phyloP scores from a whole-genome alignment of 2,797 vertebrate genomes.

The Spondyliosoma cantharus region DNA sequence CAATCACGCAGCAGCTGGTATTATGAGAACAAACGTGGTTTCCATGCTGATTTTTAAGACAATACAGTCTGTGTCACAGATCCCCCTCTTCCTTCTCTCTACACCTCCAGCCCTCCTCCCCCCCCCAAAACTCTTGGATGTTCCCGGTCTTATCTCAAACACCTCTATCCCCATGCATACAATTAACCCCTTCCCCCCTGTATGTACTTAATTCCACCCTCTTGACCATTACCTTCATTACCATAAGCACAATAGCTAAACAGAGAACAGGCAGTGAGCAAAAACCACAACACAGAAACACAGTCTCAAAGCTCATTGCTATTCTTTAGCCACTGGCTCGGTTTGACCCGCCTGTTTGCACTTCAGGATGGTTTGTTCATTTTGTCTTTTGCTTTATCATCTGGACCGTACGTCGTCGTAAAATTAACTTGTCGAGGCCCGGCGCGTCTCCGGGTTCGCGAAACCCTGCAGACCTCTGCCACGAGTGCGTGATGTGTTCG shows the following conservation, averaged over 20 bases:
- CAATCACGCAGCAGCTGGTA: neutral
- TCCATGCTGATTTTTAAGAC: conserved; percentile 19
- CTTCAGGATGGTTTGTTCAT: neutral
- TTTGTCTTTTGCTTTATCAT: neutral
- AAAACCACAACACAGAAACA: conserved; percentile 44
- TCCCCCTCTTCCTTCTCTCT: conserved; percentile 8
- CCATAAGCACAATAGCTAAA: conserved; percentile 77
- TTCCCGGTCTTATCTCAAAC: conserved; percentile 78
- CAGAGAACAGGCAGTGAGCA: conserved; percentile 41
- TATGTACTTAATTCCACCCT: conserved; percentile 41
- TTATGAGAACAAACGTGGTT: conserved; percentile 21
- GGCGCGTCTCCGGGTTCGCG: neutral
- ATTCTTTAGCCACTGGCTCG: conserved; percentile 31
- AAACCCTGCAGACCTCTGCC: neutral
- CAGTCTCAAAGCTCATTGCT: conserved; percentile 34
- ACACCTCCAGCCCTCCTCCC: conserved; percentile 46
- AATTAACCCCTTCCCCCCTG: conserved; percentile 70
- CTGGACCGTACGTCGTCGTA: neutral
- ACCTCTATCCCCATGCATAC: conserved; percentile 77
- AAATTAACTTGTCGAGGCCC: neutral
- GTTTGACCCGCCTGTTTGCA: conserved; percentile 32
- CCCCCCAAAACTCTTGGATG: conserved; percentile 61
- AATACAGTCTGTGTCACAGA: neutral
- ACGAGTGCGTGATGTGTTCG: conserved; percentile 5
- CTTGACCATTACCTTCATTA: conserved; percentile 67